phyloP scores from a whole-genome alignment of 2,797 vertebrate genomes.

The Lycodopsis pacificus region DNA sequence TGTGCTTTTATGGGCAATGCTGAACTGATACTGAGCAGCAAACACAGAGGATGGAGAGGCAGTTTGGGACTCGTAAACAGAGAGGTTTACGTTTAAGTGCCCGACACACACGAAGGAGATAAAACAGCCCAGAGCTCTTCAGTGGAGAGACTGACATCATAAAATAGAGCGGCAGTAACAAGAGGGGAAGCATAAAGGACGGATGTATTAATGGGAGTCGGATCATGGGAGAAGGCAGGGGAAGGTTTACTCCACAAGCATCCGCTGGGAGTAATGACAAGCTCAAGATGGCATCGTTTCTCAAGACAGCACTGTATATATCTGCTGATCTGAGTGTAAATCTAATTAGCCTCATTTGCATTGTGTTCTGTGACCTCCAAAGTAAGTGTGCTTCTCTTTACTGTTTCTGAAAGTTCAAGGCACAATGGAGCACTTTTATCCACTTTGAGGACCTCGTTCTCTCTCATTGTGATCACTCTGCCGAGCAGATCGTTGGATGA shows the following conservation, averaged over 20 bases:
- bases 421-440: not conserved
- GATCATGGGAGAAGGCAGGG: slow-evolving; percentile 54
- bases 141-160: slow-evolving; percentile 82
- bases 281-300: slow-evolving; percentile 46
- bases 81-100: slow-evolving; percentile 85
- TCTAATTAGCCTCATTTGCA: slow-evolving; percentile 39
- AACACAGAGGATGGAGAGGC: slow-evolving; percentile 72
- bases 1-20: slow-evolving; percentile 64
- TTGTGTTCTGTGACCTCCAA: slow-evolving; percentile 42
- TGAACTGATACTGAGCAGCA: slow-evolving; percentile 65
- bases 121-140: slow-evolving; percentile 81
- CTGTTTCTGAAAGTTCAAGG: slow-evolving; percentile 26
- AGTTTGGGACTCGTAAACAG: slow-evolving; percentile 84
- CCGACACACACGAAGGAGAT: slow-evolving; percentile 77
- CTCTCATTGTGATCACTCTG: slow-evolving; percentile 13
- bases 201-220: slow-evolving; percentile 76
- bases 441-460: slow-evolving; percentile 4
- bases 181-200: slow-evolving; percentile 80
- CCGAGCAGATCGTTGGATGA: not conserved
- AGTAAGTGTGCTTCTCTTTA: slow-evolving; percentile 5
- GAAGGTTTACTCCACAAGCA: slow-evolving; percentile 60
- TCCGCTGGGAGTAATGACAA: slow-evolving; percentile 60
- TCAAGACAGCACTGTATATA: slow-evolving; percentile 29
- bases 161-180: slow-evolving; percentile 81
- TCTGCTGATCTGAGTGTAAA: slow-evolving; percentile 43